Evolutionary conservation across 2,888 invertebrate species (phyloP).

Genomic region (Erebia palarica): DNA sequence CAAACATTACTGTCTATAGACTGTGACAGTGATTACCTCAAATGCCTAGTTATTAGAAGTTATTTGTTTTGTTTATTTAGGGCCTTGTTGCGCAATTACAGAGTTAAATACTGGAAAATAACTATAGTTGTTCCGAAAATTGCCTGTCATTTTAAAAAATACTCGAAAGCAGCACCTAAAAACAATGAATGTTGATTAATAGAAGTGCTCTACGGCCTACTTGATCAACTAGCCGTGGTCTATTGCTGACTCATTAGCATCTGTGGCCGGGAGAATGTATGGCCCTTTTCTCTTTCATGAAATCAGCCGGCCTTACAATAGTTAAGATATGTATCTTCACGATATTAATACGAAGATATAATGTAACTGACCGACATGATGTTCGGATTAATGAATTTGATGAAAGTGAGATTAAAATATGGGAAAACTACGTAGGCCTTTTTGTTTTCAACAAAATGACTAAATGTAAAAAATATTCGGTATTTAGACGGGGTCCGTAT

Average conservation of each 20-base stretch:
- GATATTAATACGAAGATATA: constrained; percentile 9
- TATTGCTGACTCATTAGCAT: constrained; percentile 62
- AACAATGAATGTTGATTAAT: constrained; percentile 67
- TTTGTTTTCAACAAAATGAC: background rate
- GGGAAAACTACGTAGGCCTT: background rate
- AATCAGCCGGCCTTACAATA: constrained; percentile 10
- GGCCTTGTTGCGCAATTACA: constrained; percentile 10
- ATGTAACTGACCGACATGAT: constrained; percentile 9
- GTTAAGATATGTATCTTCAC: constrained; percentile 6
- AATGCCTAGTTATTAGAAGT: background rate
- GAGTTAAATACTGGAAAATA: constrained; percentile 14
- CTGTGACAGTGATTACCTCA: background rate
- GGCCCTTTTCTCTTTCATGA: constrained; percentile 35
- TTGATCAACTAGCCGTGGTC: constrained; percentile 67
- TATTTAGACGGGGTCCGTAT: too few relatives aligned
- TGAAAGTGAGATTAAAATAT: constrained; percentile 4
- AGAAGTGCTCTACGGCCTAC: constrained; percentile 58
- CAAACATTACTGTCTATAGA: constrained; percentile 5
- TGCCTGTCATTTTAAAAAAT: constrained; percentile 19
- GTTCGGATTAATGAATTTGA: background rate
- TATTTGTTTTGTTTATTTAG: background rate
- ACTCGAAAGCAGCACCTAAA: constrained; percentile 38
- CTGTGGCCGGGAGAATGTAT: constrained; percentile 31
- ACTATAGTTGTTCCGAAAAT: constrained; percentile 12
- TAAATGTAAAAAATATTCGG: background rate